Percentiles rank a stretch among this genome's conserved stretches.
Conservation (phyloP, 2,797 vertebrate species). For the Lagorchestes hirsutus region DNA sequence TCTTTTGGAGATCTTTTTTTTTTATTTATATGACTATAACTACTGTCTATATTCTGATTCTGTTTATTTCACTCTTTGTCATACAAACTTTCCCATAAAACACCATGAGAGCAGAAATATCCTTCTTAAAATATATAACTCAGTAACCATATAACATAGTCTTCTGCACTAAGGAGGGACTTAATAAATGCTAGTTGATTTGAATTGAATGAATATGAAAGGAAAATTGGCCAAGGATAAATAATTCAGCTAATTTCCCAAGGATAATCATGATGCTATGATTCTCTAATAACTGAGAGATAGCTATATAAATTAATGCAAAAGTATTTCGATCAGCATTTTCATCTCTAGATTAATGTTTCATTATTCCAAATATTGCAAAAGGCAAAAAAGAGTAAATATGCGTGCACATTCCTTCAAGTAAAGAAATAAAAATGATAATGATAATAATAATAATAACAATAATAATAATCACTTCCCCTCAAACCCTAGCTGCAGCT, state of each 20-base stretch:
- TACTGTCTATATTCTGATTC: neutral
- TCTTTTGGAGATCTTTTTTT: neutral
- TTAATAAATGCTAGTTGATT: neutral
- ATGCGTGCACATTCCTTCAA: neutral
- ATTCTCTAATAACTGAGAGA: neutral
- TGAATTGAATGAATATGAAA: neutral
- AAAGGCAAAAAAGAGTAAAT: neutral
- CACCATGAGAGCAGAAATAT: neutral
- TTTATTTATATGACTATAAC: neutral
- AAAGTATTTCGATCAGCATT: neutral
- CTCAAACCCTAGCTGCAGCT: neutral
- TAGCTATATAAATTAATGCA: neutral
- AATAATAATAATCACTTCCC: neutral
- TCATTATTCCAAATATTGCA: neutral
- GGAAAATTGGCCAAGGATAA: neutral
- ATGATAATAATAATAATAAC: neutral
- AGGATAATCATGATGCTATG: neutral
- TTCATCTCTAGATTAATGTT: neutral
- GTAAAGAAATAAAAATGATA: neutral
- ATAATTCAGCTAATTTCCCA: neutral
- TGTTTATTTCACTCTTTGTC: neutral
- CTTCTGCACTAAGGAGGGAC: neutral
- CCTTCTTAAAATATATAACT: neutral
- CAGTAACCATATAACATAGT: neutral
- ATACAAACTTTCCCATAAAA: neutral